Conservation (phyloP, 2,113 vertebrate genomes). For the Picathartes gymnocephalus region DNA sequence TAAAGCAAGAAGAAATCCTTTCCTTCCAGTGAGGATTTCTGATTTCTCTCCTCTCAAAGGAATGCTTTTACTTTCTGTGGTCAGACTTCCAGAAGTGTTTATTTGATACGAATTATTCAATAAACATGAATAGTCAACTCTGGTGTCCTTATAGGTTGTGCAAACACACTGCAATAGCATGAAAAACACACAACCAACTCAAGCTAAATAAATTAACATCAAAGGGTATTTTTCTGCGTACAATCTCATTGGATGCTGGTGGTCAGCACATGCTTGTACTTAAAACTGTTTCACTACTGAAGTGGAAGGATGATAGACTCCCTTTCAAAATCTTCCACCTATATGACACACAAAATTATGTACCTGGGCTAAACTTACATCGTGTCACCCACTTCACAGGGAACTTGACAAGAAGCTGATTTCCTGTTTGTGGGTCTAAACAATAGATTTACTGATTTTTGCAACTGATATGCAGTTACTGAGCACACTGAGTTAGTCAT, state of each 20-base stretch:
- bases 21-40: not conserved
- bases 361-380: not conserved
- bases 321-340: not conserved
- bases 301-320: not conserved
- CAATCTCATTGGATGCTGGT: not conserved
- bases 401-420: not conserved
- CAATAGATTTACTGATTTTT: not conserved
- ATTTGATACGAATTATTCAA: conserved; percentile 21
- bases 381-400: not conserved
- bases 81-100: not conserved
- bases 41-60: not conserved
- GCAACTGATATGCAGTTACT: not conserved
- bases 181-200: not conserved
- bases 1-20: not conserved
- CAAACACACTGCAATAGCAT: not conserved
- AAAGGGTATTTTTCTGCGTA: not conserved
- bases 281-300: not conserved
- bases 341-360: not conserved
- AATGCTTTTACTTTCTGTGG: not conserved
- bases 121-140: conserved; percentile 24
- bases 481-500: not conserved
- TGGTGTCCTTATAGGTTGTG: not conserved
- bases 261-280: not conserved
- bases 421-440: not conserved
- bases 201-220: not conserved